phyloP scores from a whole-genome alignment of 2,797 vertebrate species.

The Acomys russatus region DNA sequence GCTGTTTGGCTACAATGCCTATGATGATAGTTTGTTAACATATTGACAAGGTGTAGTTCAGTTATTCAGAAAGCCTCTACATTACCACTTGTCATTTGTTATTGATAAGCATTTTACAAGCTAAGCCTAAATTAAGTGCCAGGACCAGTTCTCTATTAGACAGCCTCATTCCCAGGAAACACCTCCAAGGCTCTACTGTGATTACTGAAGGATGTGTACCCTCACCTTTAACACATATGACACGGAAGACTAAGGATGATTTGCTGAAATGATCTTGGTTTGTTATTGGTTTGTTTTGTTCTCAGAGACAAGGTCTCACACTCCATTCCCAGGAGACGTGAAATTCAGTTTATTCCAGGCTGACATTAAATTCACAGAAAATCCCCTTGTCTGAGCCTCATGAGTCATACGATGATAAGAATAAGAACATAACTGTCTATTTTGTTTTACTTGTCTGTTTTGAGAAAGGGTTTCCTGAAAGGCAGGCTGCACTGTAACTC shows the following conservation, averaged over 20 bases:
- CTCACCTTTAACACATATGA: neutral
- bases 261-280: neutral
- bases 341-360: neutral
- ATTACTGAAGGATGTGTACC: neutral
- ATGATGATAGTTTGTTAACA: constrained; percentile 59
- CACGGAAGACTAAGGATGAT: neutral
- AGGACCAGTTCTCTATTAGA: neutral
- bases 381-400: neutral
- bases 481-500: neutral
- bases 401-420: neutral
- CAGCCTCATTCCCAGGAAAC: neutral
- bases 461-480: neutral
- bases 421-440: neutral
- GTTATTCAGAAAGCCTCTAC: constrained; percentile 38
- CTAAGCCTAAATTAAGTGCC: neutral
- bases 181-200: neutral
- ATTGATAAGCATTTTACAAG: constrained; percentile 15
- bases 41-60: neutral
- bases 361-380: neutral
- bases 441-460: neutral
- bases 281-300: neutral
- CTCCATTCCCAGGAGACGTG: neutral
- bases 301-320: neutral
- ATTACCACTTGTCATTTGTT: neutral
- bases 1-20: neutral